Evolutionary conservation across 2,888 invertebrate species (phyloP).

Genomic region (Alitta virens): DNA sequence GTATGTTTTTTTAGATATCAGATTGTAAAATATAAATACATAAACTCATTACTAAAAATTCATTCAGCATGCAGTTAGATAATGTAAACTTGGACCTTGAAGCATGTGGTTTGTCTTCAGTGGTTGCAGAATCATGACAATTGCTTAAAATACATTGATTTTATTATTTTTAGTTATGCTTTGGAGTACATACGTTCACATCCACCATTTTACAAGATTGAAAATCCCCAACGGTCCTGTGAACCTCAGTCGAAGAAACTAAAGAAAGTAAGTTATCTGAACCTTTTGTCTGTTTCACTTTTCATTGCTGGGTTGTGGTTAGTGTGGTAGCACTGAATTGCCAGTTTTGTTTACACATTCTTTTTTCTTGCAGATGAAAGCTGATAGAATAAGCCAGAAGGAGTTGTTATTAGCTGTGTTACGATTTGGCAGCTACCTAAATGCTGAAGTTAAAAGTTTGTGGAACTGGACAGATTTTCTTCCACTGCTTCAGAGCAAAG

Average conservation of each 20-base stretch:
- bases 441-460: conserved; percentile 25
- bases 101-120: too few relatives aligned
- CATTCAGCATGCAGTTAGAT: too few relatives aligned
- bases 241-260: conserved; percentile 21
- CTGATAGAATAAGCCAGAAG: not conserved
- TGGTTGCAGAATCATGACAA: too few relatives aligned
- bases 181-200: conserved; percentile 11
- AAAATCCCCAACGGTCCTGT: not conserved
- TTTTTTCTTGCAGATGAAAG: conserved; percentile 1
- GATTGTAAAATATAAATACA: too few relatives aligned
- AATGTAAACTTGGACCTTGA: too few relatives aligned
- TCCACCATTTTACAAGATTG: conserved; percentile 10
- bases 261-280: conserved; percentile 20
- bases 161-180: conserved; percentile 28
- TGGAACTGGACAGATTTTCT: conserved; percentile 33
- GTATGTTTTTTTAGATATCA: not conserved
- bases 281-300: too few relatives aligned
- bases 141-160: too few relatives aligned
- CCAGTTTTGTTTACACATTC: too few relatives aligned
- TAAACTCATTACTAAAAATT: too few relatives aligned
- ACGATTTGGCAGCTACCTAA: conserved; percentile 31
- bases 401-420: conserved; percentile 35
- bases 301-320: too few relatives aligned
- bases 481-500: conserved; percentile 30
- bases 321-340: too few relatives aligned